Evolutionary conservation across 1,140 invertebrate species (phyloP).

Genomic region (Formica exsecta): DNA sequence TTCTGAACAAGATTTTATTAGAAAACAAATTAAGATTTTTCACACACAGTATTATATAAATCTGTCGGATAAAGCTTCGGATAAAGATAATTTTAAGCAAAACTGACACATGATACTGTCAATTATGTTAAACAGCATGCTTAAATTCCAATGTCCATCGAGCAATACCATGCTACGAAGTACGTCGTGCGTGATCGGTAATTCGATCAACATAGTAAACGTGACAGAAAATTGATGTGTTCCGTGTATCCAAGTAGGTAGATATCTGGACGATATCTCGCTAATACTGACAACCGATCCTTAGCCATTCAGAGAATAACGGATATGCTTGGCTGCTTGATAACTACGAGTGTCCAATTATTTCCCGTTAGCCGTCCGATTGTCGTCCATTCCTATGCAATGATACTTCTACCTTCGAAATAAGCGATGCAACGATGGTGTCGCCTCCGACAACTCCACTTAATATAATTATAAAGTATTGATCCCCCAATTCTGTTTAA

Average conservation of each 20-base stretch:
- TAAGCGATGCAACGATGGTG: conserved; percentile 67
- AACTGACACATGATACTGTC: conserved; percentile 47
- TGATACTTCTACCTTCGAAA: conserved; percentile 74
- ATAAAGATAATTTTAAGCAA: conserved; percentile 38
- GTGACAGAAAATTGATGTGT: conserved; percentile 72
- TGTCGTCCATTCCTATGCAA: conserved; percentile 71
- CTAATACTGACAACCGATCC: conserved; percentile 71
- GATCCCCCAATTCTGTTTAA: conserved; percentile 60
- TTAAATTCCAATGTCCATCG: conserved; percentile 63
- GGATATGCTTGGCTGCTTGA: conserved; percentile 66
- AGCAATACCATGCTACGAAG: conserved; percentile 36
- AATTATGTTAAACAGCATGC: conserved; percentile 46
- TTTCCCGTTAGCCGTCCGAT: conserved; percentile 76
- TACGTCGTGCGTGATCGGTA: conserved; percentile 68
- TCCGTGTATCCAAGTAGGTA: conserved; percentile 54
- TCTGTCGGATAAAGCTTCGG: background rate
- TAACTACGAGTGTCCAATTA: conserved; percentile 76
- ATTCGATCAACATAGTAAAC: conserved; percentile 71
- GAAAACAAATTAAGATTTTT: conserved; percentile 4
- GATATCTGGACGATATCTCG: conserved; percentile 71
- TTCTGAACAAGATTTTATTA: background rate
- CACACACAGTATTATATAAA: background rate
- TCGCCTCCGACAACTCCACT: conserved; percentile 72
- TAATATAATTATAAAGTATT: conserved; percentile 78
- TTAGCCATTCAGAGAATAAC: conserved; percentile 70